phyloP scores from a whole-genome alignment of 2,888 invertebrate species.

The Synergus japonicus region DNA sequence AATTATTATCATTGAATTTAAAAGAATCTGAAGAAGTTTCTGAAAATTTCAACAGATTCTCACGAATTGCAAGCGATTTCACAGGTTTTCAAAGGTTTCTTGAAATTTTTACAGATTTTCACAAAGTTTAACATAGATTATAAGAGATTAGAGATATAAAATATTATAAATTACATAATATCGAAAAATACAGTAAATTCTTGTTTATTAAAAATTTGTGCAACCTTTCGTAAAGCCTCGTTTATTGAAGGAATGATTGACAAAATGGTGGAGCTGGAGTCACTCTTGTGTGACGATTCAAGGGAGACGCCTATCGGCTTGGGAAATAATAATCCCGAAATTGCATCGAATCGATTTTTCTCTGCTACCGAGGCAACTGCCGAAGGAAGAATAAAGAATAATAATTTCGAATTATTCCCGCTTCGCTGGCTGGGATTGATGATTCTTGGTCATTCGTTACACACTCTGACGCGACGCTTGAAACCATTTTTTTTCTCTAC shows the following conservation, averaged over 20 bases:
- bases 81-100: no score
- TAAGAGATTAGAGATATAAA: no score
- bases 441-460: constrained; percentile 59
- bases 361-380: constrained; percentile 50
- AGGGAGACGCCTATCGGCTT: constrained; percentile 8
- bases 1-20: no score
- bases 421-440: constrained; percentile 67
- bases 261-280: constrained; percentile 1
- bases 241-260: neutral
- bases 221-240: neutral
- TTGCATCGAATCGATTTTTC: constrained; percentile 60
- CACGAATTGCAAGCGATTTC: no score
- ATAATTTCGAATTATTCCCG: constrained; percentile 70
- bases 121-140: no score
- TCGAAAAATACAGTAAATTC: no score
- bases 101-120: no score
- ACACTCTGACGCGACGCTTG: constrained; percentile 51
- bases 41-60: no score
- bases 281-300: neutral
- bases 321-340: constrained; percentile 41
- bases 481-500: constrained; percentile 48
- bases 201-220: neutral
- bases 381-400: constrained; percentile 58
- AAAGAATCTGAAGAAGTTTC: no score
- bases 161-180: no score